A percentile compares a stretch with the other conserved stretches of the same genome.
Conservation (phyloP, 37 sponge, comb jelly and placozoan genomes). For the Beroe ovata region DNA sequence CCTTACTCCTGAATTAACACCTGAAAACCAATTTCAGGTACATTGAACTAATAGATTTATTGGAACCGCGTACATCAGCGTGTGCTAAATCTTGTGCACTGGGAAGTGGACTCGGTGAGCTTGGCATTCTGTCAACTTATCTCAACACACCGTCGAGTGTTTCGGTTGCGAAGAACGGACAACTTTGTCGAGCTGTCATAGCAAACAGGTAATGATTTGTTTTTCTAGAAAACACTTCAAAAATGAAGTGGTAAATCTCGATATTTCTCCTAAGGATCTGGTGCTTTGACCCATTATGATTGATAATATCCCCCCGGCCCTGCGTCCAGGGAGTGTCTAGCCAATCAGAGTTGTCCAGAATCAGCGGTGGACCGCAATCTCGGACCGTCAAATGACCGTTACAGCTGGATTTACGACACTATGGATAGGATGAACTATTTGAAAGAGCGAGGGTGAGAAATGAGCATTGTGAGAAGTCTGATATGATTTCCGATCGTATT, state of each 20-base stretch:
- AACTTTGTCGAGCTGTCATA: neutral
- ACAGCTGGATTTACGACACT: neutral
- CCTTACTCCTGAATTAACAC: no score
- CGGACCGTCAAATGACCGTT: neutral
- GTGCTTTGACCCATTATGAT: no score
- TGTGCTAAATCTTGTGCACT: neutral
- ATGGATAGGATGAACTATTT: neutral
- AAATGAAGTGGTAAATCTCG: no score
- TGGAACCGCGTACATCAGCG: neutral
- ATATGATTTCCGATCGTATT: no score
- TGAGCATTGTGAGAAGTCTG: no score
- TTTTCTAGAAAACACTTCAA: no score
- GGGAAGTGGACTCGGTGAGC: neutral
- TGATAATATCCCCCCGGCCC: no score
- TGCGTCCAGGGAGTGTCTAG: neutral
- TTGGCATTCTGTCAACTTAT: neutral
- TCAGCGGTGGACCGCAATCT: neutral
- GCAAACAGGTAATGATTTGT: neutral
- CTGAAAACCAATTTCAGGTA: no score
- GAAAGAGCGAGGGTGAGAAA: neutral
- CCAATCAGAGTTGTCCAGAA: neutral
- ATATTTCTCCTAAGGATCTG: no score
- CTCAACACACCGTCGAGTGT: neutral
- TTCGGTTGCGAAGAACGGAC: neutral
- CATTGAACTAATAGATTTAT: neutral